Base-by-base conservation (phyloP, 2,888 invertebrate species). In the Cheilosia urbana region DNA sequence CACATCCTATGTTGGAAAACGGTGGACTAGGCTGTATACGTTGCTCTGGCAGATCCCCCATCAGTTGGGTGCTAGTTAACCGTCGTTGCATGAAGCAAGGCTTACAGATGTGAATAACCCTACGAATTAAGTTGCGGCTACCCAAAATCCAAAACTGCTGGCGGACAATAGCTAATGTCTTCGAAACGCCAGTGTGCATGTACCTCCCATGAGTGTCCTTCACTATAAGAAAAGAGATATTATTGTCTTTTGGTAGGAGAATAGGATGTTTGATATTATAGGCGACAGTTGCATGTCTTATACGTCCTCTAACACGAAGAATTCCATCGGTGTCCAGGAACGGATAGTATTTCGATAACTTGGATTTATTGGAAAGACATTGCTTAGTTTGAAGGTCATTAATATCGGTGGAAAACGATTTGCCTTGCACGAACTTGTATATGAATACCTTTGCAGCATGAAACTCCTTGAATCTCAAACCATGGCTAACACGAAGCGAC, bases 131-230 rank as follows among this genome's bases (percentile, higher is more conserved):
- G 21, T 75, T 75, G 51, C 73, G 66, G 68, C 68, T 68, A 42
- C 81, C 75, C 24, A 75, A 37, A 15, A 81, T 75, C 68, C 75
- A 81, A 45, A 53, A 81, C 24, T 24, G 24, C 5, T 24, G 24
- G 24, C 24, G 24, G 24, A 24, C 24, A 24, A 24, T 24, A 5
- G 42, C 49, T 11, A 77, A 77, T 1, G 77, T 78, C 13, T 62
- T 62, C 6, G 68, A 62, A 1, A 69, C 69, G 13, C 62, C 73
- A 30, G 81, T 17, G 27, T 68, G 75, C 27, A 75, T 13, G 17
- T 80, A 53, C 13, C 5, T 49, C 15, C 55, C 45, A 34, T 81
- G 81, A 13, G 51, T 47, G 27, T 69, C 53, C 37, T 40, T 9
- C 37, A 40, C 37, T 37, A 37, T 37, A 37, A 37, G 37, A 45